Conservation (phyloP, 2,113 vertebrate genomes). For the Pseudonaja textilis region DNA sequence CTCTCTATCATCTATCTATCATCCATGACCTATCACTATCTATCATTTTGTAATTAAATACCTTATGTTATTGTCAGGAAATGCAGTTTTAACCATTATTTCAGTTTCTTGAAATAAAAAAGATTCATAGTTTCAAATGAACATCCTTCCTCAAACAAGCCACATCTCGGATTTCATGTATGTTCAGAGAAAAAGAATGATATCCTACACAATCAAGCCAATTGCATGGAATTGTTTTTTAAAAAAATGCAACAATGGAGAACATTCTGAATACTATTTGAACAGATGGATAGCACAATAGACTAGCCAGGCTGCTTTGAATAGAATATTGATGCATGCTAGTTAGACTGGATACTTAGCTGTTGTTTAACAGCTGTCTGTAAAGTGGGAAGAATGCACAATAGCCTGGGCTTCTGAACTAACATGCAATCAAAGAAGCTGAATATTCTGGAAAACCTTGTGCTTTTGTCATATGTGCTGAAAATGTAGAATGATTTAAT, state of each 20-base stretch:
- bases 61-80: neutral
- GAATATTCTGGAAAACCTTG: neutral
- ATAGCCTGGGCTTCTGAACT: conserved; percentile 4
- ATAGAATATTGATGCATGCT: neutral
- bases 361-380: conserved; percentile 7
- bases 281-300: conserved; percentile 3
- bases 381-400: conserved; percentile 3
- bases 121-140: neutral
- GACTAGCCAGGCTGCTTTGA: neutral
- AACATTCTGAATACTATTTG: neutral
- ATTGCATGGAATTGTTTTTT: neutral
- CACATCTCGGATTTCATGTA: neutral
- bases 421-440: neutral
- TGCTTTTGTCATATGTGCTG: neutral
- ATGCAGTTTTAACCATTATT: neutral
- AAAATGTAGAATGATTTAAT: neutral
- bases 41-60: neutral
- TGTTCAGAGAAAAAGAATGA: neutral
- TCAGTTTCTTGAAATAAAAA: neutral
- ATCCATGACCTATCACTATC: neutral
- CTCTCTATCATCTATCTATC: neutral
- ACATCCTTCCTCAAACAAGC: neutral
- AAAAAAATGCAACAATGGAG: neutral
- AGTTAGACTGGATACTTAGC: neutral
- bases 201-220: conserved; percentile 5